Evolutionary conservation across 1,140 invertebrate genomes (phyloP).

Genomic region (Campoletis sonorensis): DNA sequence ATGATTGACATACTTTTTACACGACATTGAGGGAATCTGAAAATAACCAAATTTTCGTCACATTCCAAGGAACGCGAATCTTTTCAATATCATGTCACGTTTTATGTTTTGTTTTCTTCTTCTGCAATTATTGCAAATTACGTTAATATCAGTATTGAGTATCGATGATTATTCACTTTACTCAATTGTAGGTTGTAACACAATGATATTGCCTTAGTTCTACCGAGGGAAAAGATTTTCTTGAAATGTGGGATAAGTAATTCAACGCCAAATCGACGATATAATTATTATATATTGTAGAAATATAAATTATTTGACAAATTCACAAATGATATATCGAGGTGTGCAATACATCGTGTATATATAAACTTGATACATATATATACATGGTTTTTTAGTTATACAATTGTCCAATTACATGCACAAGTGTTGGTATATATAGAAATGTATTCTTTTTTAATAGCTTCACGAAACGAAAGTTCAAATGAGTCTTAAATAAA

Average conservation of each 20-base stretch:
- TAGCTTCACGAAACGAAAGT: background rate
- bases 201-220: conserved; percentile 23
- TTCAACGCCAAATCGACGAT: conserved; percentile 17
- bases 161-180: no score
- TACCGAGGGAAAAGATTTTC: background rate
- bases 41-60: no score
- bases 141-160: conserved; percentile 29
- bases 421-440: background rate
- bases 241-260: background rate
- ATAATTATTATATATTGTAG: background rate
- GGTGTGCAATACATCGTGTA: no score
- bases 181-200: no score
- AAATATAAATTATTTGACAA: no score
- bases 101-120: background rate
- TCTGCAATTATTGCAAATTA: background rate
- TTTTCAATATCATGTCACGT: background rate
- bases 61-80: background rate
- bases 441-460: background rate
- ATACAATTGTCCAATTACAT: no score
- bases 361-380: no score
- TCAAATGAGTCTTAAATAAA: background rate
- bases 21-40: no score
- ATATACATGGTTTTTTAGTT: no score
- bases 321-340: no score
- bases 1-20: no score